Evolutionary conservation across 2,888 invertebrate genomes (phyloP).

Genomic region (Argyra leucocephala): DNA sequence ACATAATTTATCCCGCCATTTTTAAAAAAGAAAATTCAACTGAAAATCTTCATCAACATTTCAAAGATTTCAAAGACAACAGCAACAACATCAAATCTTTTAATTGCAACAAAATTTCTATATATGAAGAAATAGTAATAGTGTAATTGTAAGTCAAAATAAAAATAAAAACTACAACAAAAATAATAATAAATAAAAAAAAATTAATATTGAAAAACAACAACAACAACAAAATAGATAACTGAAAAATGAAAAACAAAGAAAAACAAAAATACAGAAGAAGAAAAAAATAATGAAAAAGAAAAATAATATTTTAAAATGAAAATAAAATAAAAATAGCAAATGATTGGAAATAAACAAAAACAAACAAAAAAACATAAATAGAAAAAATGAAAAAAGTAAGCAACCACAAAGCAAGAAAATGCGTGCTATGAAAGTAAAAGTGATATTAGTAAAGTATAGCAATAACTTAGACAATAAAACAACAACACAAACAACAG

Average conservation of each 20-base stretch:
- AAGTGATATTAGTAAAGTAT: not conserved
- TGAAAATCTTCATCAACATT: too few relatives aligned
- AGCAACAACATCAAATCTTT: too few relatives aligned
- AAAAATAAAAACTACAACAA: not conserved
- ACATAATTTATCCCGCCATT: too few relatives aligned
- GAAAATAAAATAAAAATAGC: not conserved
- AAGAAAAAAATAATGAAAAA: not conserved
- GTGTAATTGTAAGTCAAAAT: too few relatives aligned
- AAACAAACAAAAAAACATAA: not conserved
- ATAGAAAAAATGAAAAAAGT: not conserved
- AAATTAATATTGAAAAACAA: not conserved
- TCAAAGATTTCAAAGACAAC: too few relatives aligned
- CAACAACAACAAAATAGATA: not conserved
- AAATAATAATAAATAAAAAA: not conserved
- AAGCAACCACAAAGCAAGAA: not conserved
- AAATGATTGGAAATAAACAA: not conserved
- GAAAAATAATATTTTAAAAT: too few relatives aligned
- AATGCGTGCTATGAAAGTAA: slow-evolving; percentile 6
- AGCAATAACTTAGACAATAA: too few relatives aligned
- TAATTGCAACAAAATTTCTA: too few relatives aligned
- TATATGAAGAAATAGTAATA: too few relatives aligned
- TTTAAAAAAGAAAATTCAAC: too few relatives aligned
- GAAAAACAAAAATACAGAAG: not conserved
- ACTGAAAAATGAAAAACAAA: not conserved
- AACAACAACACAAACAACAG: too few relatives aligned